Base-by-base conservation (phyloP, 1,140 invertebrate genomes). In the Drosophila mayri region DNA sequence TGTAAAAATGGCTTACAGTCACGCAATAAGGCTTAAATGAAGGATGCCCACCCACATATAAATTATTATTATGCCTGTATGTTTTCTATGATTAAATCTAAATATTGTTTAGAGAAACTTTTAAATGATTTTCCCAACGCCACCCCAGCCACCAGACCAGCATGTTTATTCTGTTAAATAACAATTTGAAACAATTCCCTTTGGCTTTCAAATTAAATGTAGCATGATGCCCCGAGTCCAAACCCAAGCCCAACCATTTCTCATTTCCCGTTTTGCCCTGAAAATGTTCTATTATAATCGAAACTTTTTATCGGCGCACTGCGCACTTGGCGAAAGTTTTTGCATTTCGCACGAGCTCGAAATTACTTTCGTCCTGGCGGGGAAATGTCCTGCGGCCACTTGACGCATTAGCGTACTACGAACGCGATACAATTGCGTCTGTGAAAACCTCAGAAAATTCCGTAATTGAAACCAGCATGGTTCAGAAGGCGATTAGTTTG, bases 311-410 rank as follows among this genome's bases (percentile, higher is more conserved):
- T 87, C 68, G 76, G 66, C 63, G 47, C 71, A 63, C 41, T 43
- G 60, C 58, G 70, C 70, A 78, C 72, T 68, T 67, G 72, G 46
- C 11, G 47, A 70, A 87, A 87, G 73, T 88, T 87, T 87, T 87
- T 71, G 65, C 85, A 88, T 84, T 88, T 87, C 80, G 85, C 84
- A 87, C 84, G 77, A 74, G 77, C 81, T 87, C 46, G 52, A 87
- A 87, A 87, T 88, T 81, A 88, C 76, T 88, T 84, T 66, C 35
- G n/a, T 38, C 57, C 47, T 50, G 35, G 46, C 32, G 50, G 28
- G 25, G n/a, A 55, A 59, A 73, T 67, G 59, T 79, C 84, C 61
- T 70, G 62, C 66, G 70, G 84, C 72, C 32, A 83, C 74, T 87
- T 83, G 72, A 47, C 72, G 84, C 80, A 80, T 81, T 86, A 81